A percentile compares a stretch with the other conserved stretches of the same genome.
Conservation (phyloP, 2,888 invertebrate genomes). For the Parochlus steinenii region DNA sequence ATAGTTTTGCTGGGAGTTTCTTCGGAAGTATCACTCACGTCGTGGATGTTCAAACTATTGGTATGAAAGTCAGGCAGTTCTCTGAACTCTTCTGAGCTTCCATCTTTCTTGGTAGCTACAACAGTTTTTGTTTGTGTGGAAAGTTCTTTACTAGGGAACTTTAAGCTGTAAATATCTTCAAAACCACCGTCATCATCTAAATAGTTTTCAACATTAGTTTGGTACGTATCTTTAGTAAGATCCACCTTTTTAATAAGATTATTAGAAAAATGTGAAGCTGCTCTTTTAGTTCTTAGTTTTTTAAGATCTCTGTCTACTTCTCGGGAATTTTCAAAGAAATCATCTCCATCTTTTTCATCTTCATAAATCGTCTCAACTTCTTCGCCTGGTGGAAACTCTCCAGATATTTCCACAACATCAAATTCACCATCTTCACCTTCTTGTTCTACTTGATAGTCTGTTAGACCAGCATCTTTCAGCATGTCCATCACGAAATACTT, state of each 20-base stretch:
- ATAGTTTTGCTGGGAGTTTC: background rate
- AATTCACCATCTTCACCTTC: conserved; percentile 2
- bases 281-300: no score
- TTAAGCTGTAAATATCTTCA: background rate
- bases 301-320: conserved; percentile 4
- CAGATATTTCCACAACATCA: conserved; percentile 8
- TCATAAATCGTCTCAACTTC: conserved; percentile 9
- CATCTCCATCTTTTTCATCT: conserved; percentile 7
- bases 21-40: background rate
- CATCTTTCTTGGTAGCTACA: background rate
- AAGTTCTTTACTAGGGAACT: background rate
- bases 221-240: conserved; percentile 5
- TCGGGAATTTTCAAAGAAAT: background rate
- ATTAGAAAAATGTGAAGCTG: no score
- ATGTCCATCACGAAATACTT: conserved; percentile 2
- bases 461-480: conserved; percentile 5
- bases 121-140: background rate
- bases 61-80: no score
- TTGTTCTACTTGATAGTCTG: conserved; percentile 5
- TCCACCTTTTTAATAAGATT: no score
- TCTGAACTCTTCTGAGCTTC: no score
- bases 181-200: conserved; percentile 4
- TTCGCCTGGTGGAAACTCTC: background rate
- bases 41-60: no score
- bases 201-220: background rate